These are phyloP conservation scores for Leucania comma DNA, from an alignment of 2,888 invertebrate genomes.

Conservation along the genomic window DNA sequence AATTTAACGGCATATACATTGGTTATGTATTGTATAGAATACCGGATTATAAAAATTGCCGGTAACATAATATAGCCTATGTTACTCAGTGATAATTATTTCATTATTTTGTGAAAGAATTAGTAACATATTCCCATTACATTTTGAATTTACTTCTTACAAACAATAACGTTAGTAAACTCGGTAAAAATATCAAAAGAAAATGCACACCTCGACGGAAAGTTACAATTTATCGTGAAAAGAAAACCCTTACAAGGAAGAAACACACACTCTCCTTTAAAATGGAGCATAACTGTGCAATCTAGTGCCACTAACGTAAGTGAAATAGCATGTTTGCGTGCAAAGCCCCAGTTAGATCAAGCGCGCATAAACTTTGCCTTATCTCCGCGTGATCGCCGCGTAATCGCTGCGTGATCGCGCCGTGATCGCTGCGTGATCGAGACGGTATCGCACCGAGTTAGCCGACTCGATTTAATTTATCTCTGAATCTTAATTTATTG, in stretches of 20 bases:
- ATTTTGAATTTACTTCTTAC: too few relatives aligned
- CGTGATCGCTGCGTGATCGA: conserved; percentile 48
- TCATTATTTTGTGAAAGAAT: too few relatives aligned
- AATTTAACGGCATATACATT: too few relatives aligned
- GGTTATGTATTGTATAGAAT: too few relatives aligned
- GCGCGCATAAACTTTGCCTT: conserved; percentile 43
- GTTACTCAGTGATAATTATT: too few relatives aligned
- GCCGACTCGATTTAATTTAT: conserved; percentile 49
- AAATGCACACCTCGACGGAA: neutral
- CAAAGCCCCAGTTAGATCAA: conserved; percentile 22
- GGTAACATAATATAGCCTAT: too few relatives aligned
- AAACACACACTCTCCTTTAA: conserved; percentile 15
- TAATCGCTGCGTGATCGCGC: conserved; percentile 38
- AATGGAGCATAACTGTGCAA: conserved; percentile 28
- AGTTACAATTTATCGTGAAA: conserved; percentile 3
- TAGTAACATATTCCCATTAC: too few relatives aligned
- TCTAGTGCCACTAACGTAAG: conserved; percentile 22
- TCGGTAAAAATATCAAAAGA: neutral
- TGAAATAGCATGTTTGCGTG: conserved; percentile 54
- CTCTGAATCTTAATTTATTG: conserved; percentile 52
- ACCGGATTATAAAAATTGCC: too few relatives aligned
- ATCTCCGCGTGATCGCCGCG: conserved; percentile 38
- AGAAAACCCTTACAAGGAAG: conserved; percentile 11
- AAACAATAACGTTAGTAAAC: neutral
- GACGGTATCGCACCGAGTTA: conserved; percentile 43